phyloP scores from a whole-genome alignment of 2,113 vertebrate species.

The Corythornis vintsioides region DNA sequence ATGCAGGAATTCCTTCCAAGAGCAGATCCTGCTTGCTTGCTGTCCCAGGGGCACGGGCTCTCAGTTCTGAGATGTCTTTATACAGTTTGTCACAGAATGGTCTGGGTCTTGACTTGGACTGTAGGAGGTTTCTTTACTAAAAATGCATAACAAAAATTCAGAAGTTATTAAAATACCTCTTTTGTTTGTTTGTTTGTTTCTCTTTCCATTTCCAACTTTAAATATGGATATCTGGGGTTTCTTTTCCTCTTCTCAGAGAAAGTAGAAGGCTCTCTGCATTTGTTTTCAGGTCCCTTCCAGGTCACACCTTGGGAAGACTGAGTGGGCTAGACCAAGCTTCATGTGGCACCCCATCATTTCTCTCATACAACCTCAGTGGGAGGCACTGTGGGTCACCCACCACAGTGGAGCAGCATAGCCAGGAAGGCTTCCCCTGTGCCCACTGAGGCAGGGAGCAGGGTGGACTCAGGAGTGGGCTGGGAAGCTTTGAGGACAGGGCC shows the following conservation, averaged over 20 bases:
- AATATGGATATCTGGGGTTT: background rate
- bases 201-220: background rate
- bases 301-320: background rate
- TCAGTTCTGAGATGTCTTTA: background rate
- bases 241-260: background rate
- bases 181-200: background rate
- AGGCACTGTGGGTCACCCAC: background rate
- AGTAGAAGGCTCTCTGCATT: background rate
- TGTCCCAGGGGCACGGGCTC: background rate
- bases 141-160: background rate
- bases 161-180: background rate
- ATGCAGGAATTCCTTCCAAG: background rate
- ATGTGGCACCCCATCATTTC: background rate
- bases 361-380: background rate
- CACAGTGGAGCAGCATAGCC: accelerated
- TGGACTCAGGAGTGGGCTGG: background rate
- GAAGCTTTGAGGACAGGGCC: background rate
- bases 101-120: background rate
- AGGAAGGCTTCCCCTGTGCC: accelerated
- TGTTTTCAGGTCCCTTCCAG: background rate
- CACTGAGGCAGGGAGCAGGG: accelerated
- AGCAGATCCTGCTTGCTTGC: background rate
- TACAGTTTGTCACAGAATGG: background rate
- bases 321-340: background rate
- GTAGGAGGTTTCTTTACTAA: background rate